Evolutionary conservation across 2,113 vertebrate genomes (phyloP).

Genomic region (Seriola rivoliana): DNA sequence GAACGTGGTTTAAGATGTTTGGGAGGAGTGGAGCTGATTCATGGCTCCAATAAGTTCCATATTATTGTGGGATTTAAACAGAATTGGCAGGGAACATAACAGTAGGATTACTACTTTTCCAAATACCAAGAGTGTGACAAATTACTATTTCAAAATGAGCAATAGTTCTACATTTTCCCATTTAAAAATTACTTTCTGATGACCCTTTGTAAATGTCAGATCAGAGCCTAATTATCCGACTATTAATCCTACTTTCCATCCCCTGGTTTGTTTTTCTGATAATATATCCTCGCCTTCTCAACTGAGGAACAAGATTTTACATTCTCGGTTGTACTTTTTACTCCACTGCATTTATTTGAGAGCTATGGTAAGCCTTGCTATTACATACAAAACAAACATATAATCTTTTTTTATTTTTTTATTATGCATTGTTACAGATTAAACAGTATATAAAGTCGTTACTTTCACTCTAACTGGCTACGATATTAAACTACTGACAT

Average conservation of each 20-base stretch:
- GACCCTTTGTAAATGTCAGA: conserved; percentile 15
- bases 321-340: not conserved
- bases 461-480: no score
- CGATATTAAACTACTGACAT: no score
- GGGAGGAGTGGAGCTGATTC: conserved; percentile 60
- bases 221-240: conserved; percentile 2
- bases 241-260: not conserved
- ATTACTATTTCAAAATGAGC: conserved; percentile 40
- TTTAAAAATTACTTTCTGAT: conserved; percentile 16
- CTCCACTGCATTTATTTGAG: not conserved
- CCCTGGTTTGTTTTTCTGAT: not conserved
- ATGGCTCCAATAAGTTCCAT: conserved; percentile 59
- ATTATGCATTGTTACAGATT: not conserved
- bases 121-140: conserved; percentile 34
- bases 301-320: not conserved
- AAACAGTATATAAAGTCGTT: no score
- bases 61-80: conserved; percentile 66
- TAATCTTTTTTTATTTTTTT: not conserved
- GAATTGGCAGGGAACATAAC: conserved; percentile 30
- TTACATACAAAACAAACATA: not conserved
- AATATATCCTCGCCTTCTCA: not conserved
- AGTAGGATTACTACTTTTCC: conserved; percentile 48
- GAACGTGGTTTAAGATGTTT: conserved; percentile 67
- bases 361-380: not conserved
- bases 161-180: conserved; percentile 24